A percentile compares a stretch with the other conserved stretches of the same genome.
phyloP scores from a whole-genome alignment of 1,140 invertebrate genomes.

The Ptiloglossa arizonensis region DNA sequence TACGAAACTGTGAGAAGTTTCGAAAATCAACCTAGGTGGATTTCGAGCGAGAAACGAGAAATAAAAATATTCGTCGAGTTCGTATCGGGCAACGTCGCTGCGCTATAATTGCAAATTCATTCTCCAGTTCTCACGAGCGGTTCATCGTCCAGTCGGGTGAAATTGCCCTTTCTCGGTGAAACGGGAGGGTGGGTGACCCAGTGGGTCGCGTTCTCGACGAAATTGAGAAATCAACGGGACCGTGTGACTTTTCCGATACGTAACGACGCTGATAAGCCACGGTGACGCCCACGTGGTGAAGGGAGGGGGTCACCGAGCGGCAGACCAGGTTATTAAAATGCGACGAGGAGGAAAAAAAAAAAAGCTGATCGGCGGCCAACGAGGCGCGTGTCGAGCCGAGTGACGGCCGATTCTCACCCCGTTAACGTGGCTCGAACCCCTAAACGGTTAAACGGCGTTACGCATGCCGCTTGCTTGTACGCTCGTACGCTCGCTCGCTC shows the following conservation, averaged over 20 bases:
- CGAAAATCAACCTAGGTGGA: too few relatives aligned
- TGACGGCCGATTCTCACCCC: slow-evolving; percentile 68
- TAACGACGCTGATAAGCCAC: slow-evolving; percentile 54
- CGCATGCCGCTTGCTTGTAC: slow-evolving; percentile 60
- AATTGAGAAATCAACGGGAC: slow-evolving; percentile 33
- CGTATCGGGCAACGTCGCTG: too few relatives aligned
- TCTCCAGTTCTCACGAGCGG: not conserved
- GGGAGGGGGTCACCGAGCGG: slow-evolving; percentile 25
- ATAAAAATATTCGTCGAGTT: too few relatives aligned
- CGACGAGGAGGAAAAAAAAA: slow-evolving; percentile 65
- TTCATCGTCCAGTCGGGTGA: not conserved
- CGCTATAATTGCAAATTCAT: slow-evolving; percentile 2
- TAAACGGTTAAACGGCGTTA: slow-evolving; percentile 72
- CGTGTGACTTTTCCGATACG: slow-evolving; percentile 46
- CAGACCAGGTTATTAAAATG: slow-evolving; percentile 70
- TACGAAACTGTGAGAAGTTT: too few relatives aligned
- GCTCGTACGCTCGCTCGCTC: slow-evolving; percentile 33
- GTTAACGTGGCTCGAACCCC: slow-evolving; percentile 60
- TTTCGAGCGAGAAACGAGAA: too few relatives aligned
- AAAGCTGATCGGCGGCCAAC: slow-evolving; percentile 69
- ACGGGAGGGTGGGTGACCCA: not conserved
- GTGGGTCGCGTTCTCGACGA: not conserved
- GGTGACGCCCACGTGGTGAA: slow-evolving; percentile 52
- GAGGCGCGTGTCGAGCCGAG: slow-evolving; percentile 72
- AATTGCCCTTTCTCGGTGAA: not conserved